phyloP scores from a whole-genome alignment of 1,140 invertebrate species.

The Cydia strobilella region DNA sequence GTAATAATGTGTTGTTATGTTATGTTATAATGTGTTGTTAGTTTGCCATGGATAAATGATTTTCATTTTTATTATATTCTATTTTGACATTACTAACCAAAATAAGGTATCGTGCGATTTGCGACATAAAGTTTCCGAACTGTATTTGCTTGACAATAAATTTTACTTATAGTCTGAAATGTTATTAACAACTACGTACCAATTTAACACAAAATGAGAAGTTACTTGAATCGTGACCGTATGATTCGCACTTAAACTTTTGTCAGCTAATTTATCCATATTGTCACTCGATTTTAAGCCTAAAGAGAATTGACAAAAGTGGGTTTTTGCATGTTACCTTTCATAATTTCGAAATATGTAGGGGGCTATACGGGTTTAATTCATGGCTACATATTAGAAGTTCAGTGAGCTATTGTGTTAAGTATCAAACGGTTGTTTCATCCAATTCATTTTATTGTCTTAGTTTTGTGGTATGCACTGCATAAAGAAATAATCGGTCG shows the following conservation, averaged over 20 bases:
- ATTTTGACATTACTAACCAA: neutral
- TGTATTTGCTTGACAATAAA: constrained; percentile 14
- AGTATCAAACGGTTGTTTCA: neutral
- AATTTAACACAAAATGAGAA: constrained; percentile 41
- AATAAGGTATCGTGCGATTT: neutral
- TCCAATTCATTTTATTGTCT: neutral
- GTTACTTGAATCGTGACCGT: constrained; percentile 50
- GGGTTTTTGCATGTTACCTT: neutral
- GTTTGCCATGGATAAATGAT: too few relatives aligned
- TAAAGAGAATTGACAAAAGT: neutral
- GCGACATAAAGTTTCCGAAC: neutral
- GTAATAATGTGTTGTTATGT: too few relatives aligned
- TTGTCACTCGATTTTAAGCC: neutral
- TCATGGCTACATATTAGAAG: constrained; percentile 1
- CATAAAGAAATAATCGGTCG: neutral
- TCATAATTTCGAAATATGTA: neutral
- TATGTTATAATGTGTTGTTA: too few relatives aligned
- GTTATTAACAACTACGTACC: constrained; percentile 19
- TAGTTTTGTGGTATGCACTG: neutral
- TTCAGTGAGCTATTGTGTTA: constrained; percentile 4
- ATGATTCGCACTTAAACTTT: constrained; percentile 49
- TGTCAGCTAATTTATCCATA: neutral
- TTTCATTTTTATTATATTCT: too few relatives aligned
- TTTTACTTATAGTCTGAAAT: neutral
- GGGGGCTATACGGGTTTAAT: constrained; percentile 14